Evolutionary conservation across 2,797 vertebrate species (phyloP).

Genomic region (Aselliscus stoliczkanus): DNA sequence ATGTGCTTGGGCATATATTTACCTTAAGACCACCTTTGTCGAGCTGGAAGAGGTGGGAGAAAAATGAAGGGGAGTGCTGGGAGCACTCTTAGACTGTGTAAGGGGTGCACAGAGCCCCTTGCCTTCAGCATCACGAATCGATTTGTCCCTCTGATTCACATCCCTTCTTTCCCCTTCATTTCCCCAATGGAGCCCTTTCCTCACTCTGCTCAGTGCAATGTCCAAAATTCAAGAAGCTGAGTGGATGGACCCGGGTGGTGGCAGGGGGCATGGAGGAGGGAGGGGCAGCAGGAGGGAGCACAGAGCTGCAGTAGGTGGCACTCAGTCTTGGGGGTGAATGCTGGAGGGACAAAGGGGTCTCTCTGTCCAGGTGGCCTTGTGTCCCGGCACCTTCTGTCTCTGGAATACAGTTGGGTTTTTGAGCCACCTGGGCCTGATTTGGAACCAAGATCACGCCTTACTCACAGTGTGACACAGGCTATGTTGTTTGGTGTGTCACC

Average conservation of each 20-base stretch:
- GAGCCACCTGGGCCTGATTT: not conserved
- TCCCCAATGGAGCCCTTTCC: not conserved
- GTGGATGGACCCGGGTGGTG: not conserved
- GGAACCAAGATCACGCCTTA: not conserved
- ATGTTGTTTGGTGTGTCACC: not conserved
- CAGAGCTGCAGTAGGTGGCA: rapidly evolving
- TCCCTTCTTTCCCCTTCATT: not conserved
- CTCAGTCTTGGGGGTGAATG: rapidly evolving
- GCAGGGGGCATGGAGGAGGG: rapidly evolving
- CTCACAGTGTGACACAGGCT: not conserved
- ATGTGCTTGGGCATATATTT: no score
- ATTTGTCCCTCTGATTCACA: rapidly evolving
- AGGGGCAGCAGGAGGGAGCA: not conserved
- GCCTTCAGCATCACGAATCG: rapidly evolving
- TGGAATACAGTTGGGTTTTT: not conserved
- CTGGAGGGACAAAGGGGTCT: not conserved
- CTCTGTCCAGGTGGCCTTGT: no score
- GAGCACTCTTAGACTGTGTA: rapidly evolving
- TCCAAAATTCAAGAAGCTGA: rapidly evolving
- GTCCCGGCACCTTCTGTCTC: not conserved
- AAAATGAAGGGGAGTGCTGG: rapidly evolving
- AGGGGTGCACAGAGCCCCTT: rapidly evolving
- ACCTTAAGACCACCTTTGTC: not conserved
- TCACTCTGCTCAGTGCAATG: not conserved
- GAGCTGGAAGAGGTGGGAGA: not conserved